These are phyloP conservation scores for Triops cancriformis DNA, from an alignment of 1,140 invertebrate species.

Conservation along the genomic window DNA sequence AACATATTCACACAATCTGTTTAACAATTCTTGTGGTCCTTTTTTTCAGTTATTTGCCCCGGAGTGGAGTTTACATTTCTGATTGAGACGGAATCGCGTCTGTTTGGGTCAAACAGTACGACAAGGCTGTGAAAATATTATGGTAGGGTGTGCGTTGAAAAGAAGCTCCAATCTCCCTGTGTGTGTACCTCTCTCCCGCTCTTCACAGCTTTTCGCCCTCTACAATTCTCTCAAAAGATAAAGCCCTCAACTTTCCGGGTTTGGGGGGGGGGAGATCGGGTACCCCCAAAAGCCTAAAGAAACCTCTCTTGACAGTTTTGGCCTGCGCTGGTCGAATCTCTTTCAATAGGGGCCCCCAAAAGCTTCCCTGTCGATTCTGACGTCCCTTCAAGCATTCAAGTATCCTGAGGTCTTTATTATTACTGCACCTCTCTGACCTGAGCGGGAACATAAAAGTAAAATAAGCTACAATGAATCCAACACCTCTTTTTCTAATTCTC, in stretches of 20 bases:
- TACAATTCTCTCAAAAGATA: not conserved
- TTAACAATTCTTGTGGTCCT: not conserved
- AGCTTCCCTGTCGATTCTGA: not conserved
- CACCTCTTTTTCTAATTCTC: not conserved
- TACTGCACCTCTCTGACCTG: not conserved
- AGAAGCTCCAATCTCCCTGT: not conserved
- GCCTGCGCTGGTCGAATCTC: not conserved
- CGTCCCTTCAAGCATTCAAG: not conserved
- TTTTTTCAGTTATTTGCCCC: not conserved
- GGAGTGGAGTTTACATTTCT: not conserved
- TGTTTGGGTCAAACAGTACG: constrained; percentile 8
- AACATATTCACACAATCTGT: not conserved
- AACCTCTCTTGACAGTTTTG: not conserved
- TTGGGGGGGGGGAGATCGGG: no score
- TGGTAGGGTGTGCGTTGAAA: constrained; percentile 5
- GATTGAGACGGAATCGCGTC: constrained; percentile 4
- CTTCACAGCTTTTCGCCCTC: constrained; percentile 8
- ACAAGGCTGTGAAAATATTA: constrained; percentile 14
- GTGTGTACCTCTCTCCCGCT: not conserved
- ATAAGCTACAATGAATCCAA: not conserved
- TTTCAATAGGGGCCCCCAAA: not conserved
- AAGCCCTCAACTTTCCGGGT: not conserved
- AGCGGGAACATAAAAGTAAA: not conserved
- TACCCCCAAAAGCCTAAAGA: no score
- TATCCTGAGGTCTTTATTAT: constrained; percentile 12